Conservation (phyloP, 2,797 vertebrate genomes). For the Sebastes variabilis region DNA sequence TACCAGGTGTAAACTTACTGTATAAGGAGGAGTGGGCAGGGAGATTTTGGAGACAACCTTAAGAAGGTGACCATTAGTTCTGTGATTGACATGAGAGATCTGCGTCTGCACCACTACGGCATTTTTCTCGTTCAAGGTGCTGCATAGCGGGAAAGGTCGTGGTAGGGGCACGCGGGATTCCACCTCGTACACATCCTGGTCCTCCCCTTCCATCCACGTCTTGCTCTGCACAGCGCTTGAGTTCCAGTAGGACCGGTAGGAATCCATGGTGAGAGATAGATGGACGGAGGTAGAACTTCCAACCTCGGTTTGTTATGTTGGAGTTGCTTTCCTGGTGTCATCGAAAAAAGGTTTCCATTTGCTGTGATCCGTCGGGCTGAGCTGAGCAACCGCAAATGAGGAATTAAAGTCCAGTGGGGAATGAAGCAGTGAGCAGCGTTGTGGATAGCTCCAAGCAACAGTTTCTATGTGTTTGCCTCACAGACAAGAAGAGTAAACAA, state of each 20-base stretch:
- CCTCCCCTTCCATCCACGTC: conserved; percentile 87
- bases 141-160: conserved; percentile 87
- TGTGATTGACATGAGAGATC: conserved; percentile 90
- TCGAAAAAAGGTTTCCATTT: conserved; percentile 31
- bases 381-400: conserved; percentile 8
- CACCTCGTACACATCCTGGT: conserved; percentile 92
- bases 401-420: conserved; percentile 50
- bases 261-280: conserved; percentile 85
- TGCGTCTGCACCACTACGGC: conserved; percentile 92
- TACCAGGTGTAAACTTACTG: conserved; percentile 86
- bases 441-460: conserved; percentile 66
- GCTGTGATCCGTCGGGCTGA: conserved; percentile 18
- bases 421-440: conserved; percentile 31
- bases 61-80: conserved; percentile 88
- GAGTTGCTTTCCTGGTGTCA: conserved; percentile 27
- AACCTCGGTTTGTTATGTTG: conserved; percentile 19
- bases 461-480: conserved; percentile 68
- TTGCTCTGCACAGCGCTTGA: conserved; percentile 72
- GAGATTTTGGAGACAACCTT: conserved; percentile 97
- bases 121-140: conserved; percentile 88
- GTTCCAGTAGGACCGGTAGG: conserved; percentile 86
- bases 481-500: conserved; percentile 74
- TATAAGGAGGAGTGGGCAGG: conserved; percentile 95
- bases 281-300: background rate
- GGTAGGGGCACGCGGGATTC: conserved; percentile 95